Base-by-base conservation (phyloP, 1,140 invertebrate species). In the Caerostris darwini region DNA sequence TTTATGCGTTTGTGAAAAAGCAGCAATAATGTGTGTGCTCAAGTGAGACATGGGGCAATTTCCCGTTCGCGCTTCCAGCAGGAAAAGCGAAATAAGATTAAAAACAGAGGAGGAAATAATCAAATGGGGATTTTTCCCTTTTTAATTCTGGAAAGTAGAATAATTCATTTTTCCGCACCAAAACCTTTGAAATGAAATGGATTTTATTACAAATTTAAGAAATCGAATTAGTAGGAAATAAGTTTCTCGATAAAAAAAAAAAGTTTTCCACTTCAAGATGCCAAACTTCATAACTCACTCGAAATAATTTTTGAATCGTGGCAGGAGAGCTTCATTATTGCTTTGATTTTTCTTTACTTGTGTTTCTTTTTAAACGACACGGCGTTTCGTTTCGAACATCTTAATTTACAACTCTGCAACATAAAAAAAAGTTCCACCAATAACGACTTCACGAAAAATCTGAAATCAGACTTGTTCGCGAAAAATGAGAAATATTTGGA, bases 171-270 rank as follows among this genome's bases (percentile, higher is more conserved):
- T 71, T 53, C 50, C 5, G 17, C 50, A 10, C 56, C 7, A 69
- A 89, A 56, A 19, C 50, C 53, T 17, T 89, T 69, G 71, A 89
- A 56, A 69, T n/a, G 34, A 67, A 71, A 67, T 56, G 12, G 61
- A 71, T 69, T 89, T 89, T 89, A 88, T 88, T 88, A 89, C 64
- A 89, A 89, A 53, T 77, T 77, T 77, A 77, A 50, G 34, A 89
- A 67, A 69, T n/a, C 69, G 64, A 67, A 71, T 67, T n/a, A 57
- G 53, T 17, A 57, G 53, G 87, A 71, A 89, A 89, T 69, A 54
- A 89, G 34, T 71, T 69, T 34, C 14, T 56, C 10, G 61, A 89
- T 14, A 89, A 67, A n/a, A 71, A 69, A 89, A 67, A n/a, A 71
- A 69, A 71, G n/a, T 69, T 71, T 89, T 71, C 64, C 17, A 7